Evolutionary conservation across 2,888 invertebrate species (phyloP).

Genomic region (Tinea trinotella): DNA sequence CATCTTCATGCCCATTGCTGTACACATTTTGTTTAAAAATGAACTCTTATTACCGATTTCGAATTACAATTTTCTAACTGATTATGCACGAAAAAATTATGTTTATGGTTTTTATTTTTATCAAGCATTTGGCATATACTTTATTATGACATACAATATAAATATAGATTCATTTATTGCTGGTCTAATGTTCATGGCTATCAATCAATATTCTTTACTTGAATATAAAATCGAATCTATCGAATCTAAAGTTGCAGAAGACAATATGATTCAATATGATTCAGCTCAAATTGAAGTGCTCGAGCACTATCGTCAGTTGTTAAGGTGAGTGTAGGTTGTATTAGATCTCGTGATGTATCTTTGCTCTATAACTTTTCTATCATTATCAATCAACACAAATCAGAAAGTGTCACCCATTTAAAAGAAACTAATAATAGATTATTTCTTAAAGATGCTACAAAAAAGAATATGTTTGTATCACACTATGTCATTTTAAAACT

Average conservation of each 20-base stretch:
- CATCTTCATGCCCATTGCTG: conserved; percentile 35
- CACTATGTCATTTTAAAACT: too few species aligned
- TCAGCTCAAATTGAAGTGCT: conserved; percentile 32
- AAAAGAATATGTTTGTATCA: too few species aligned
- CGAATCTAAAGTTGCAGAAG: conserved; percentile 25
- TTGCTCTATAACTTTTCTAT: too few species aligned
- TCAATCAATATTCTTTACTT: conserved; percentile 40
- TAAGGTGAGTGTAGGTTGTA: conserved; percentile 33
- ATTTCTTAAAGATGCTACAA: too few species aligned
- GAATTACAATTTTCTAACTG: conserved; percentile 48
- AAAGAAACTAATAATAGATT: too few species aligned
- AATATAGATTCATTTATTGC: conserved; percentile 43
- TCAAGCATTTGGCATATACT: conserved; percentile 45
- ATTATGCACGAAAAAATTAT: conserved; percentile 34
- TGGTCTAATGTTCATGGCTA: conserved; percentile 40
- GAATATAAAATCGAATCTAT: conserved; percentile 37
- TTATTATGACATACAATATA: conserved; percentile 49
- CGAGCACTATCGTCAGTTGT: conserved; percentile 38
- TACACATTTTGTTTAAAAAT: conserved; percentile 32
- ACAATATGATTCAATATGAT: conserved; percentile 24
- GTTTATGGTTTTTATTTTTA: conserved; percentile 40
- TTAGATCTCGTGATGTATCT: too few species aligned
- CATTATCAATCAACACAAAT: too few species aligned
- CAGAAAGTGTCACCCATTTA: too few species aligned
- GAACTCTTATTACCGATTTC: conserved; percentile 43